Base-by-base conservation (phyloP, 2,113 vertebrate genomes). In the Speoplatyrhinus poulsoni region DNA sequence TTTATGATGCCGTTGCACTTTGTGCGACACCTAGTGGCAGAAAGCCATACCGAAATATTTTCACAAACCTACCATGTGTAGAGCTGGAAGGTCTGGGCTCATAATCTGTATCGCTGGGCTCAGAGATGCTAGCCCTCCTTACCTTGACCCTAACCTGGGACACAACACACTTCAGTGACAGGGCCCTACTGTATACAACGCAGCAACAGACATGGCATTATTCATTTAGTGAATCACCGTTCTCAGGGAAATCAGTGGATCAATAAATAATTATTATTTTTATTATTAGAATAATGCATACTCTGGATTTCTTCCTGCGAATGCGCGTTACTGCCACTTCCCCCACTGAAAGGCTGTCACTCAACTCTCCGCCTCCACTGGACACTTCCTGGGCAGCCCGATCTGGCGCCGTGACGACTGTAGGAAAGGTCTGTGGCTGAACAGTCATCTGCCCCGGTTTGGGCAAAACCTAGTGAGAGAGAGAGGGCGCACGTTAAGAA, bases 61-160 rank as follows among this genome's bases (percentile, higher is more conserved):
- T 41, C 36, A 4, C 60, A 33, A 48, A 83, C 85, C 73, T 60
- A 96, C 94, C 85, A 55, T 90, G 85, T 60, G 89, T 69, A 15
- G 80, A 70, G 9, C 83, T 69, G 3, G 46, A 8, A 3, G 26
- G 72, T 72, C 77, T 82, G 46, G 83, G 64, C 13, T 93, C 90
- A 0, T 90, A 89, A 60, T 96, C 96, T 0, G 93, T 95, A 66
- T 97, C 95, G 60, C 95, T 97, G 12, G 94, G 95, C 79, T 97
- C 98, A 0, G 97, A 98, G 84, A 99, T 99, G 79, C 98, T 98
- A 0, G 98, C 94, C 72, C 90, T 87, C 61, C 98, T 93, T 70
- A 98, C 96, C 71, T 91, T 96, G 49, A 98, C 91, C 72, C 96
- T 95, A 79, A 88, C 93, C 95, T 97, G 87, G 62, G 83, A 84